Conservation (phyloP, 1,140 invertebrate species). For the Drosophila kurseongensis region DNA sequence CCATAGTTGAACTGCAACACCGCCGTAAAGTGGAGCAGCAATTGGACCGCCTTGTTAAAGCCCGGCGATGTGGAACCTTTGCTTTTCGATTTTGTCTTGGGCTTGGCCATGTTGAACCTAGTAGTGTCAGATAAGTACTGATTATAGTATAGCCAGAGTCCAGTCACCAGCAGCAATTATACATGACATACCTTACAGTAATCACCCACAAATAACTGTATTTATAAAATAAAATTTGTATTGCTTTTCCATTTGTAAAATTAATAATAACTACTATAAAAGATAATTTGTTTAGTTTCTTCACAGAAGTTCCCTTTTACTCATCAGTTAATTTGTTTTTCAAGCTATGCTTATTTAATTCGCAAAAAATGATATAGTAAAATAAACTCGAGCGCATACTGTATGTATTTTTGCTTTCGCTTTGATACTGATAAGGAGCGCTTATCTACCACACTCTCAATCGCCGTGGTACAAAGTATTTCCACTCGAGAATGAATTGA, state of each 20-base stretch:
- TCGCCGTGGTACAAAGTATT: conserved; percentile 55
- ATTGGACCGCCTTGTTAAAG: conserved; percentile 61
- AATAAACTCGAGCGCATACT: neutral
- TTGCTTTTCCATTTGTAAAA: too few relatives aligned
- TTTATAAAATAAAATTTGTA: neutral
- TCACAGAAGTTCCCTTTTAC: neutral
- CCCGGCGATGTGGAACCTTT: conserved; percentile 65
- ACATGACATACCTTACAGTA: conserved; percentile 14
- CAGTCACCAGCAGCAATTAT: conserved; percentile 21
- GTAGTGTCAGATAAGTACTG: conserved; percentile 56
- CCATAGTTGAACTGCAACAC: conserved; percentile 69
- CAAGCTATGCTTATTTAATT: neutral
- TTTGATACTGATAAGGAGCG: conserved; percentile 46
- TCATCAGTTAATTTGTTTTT: too few relatives aligned
- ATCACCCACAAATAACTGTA: neutral
- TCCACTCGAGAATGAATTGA: conserved; percentile 38
- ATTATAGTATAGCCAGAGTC: conserved; percentile 49
- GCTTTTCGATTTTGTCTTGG: conserved; percentile 55
- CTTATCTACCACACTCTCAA: conserved; percentile 42
- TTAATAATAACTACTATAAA: too few relatives aligned
- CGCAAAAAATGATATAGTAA: neutral
- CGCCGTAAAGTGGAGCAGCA: conserved; percentile 67
- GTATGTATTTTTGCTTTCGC: conserved; percentile 30
- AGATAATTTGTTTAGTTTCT: neutral
- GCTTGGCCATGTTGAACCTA: conserved; percentile 62